Evolutionary conservation across 2,113 vertebrate genomes (phyloP).

Genomic region (Sylvietta virens): DNA sequence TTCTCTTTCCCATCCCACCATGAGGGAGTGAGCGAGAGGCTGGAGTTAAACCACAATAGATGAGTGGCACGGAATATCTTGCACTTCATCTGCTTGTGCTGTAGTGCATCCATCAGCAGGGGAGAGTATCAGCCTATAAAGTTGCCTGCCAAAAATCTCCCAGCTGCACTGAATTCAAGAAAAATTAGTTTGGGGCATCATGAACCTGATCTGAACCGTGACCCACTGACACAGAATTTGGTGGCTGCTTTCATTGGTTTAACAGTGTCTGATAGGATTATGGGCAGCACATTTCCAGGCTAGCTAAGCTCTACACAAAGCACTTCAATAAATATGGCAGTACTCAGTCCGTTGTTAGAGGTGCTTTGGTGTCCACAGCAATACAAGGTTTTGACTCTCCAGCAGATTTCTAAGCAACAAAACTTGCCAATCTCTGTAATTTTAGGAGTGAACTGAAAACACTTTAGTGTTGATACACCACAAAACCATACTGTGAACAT

Average conservation of each 20-base stretch:
- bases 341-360: background rate
- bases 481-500: background rate
- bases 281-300: background rate
- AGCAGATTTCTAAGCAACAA: background rate
- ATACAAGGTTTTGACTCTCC: background rate
- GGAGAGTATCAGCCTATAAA: background rate
- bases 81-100: background rate
- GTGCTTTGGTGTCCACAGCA: background rate
- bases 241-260: background rate
- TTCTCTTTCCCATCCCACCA: background rate
- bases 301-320: background rate
- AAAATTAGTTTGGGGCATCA: background rate
- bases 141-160: background rate
- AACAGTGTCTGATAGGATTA: background rate
- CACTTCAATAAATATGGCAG: background rate
- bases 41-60: background rate
- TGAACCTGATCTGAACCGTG: background rate
- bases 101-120: background rate
- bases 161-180: background rate
- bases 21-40: accelerated
- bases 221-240: background rate
- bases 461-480: background rate
- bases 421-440: background rate
- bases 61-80: background rate
- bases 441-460: background rate